These are phyloP conservation scores for Ophonus ardosiacus DNA, from an alignment of 2,888 invertebrate genomes.

Conservation along the genomic window DNA sequence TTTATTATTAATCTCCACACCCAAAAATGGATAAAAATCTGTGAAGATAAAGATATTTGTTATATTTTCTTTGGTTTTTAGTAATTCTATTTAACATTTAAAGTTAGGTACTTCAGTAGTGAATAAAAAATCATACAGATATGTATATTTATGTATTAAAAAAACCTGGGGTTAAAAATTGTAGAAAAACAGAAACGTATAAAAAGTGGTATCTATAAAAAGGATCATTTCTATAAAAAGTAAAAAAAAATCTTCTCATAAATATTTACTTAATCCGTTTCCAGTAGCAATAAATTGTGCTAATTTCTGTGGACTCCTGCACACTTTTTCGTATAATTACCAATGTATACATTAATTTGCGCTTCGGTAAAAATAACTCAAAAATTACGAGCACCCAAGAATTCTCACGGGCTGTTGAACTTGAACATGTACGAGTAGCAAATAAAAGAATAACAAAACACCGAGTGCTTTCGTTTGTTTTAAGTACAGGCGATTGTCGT, in stretches of 20 bases:
- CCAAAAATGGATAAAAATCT: no score
- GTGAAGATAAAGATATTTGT: no score
- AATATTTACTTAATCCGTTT: slow-evolving; percentile 49
- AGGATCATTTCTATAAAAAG: slow-evolving; percentile 20
- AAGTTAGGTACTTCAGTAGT: no score
- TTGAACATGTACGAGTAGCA: slow-evolving; percentile 26
- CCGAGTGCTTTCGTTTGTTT: slow-evolving; percentile 33
- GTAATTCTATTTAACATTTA: no score
- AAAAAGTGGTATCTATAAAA: slow-evolving; percentile 27
- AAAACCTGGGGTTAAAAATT: no score
- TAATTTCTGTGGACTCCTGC: slow-evolving; percentile 24
- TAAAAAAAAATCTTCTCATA: slow-evolving; percentile 1
- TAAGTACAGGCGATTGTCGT: slow-evolving; percentile 36
- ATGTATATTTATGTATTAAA: no score
- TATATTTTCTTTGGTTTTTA: no score
- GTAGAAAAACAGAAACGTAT: neutral
- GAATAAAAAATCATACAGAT: no score
- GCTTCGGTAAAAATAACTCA: slow-evolving; percentile 53
- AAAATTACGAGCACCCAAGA: slow-evolving; percentile 36
- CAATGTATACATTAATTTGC: slow-evolving; percentile 52
- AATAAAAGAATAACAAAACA: slow-evolving; percentile 25
- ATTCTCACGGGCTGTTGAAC: slow-evolving; percentile 46
- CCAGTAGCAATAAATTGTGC: slow-evolving; percentile 40
- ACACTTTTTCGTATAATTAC: slow-evolving; percentile 56
- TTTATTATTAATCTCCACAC: no score